Evolutionary conservation across 2,797 vertebrate species (phyloP).

Genomic region (Novumbra hubbsi): DNA sequence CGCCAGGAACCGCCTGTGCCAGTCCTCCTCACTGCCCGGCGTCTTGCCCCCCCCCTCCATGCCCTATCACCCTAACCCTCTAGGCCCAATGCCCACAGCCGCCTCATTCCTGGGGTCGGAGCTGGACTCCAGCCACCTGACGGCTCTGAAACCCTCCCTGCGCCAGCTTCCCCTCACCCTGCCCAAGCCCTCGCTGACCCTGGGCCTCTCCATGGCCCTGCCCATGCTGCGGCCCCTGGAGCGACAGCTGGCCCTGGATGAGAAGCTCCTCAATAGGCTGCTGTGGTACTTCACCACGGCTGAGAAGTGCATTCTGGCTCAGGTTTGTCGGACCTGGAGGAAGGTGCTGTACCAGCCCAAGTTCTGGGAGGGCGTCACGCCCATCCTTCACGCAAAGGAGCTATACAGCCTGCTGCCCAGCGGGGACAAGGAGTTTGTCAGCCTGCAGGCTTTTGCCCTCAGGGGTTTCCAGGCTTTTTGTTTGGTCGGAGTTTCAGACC

Average conservation of each 20-base stretch:
- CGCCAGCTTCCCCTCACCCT: conserved; percentile 71
- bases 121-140: conserved; percentile 70
- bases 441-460: conserved; percentile 91
- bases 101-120: conserved; percentile 80
- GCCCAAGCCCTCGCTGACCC: conserved; percentile 76
- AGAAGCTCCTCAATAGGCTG: conserved; percentile 93
- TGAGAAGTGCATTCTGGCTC: conserved; percentile 92
- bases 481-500: conserved; percentile 94
- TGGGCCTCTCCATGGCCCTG: conserved; percentile 70
- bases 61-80: conserved; percentile 78
- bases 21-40: conserved; percentile 89
- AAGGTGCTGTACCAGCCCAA: conserved; percentile 95
- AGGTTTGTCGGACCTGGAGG: conserved; percentile 97
- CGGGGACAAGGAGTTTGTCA: conserved; percentile 97
- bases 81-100: conserved; percentile 72
- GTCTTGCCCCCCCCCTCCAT: conserved; percentile 81
- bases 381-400: conserved; percentile 97
- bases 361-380: conserved; percentile 94
- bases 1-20: conserved; percentile 95
- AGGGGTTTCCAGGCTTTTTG: conserved; percentile 97
- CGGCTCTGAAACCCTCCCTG: conserved; percentile 73
- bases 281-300: conserved; percentile 97
- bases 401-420: conserved; percentile 87
- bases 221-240: conserved; percentile 79
- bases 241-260: conserved; percentile 88